Conservation (phyloP, 2,888 invertebrate genomes). For the Doris montereyensis region DNA sequence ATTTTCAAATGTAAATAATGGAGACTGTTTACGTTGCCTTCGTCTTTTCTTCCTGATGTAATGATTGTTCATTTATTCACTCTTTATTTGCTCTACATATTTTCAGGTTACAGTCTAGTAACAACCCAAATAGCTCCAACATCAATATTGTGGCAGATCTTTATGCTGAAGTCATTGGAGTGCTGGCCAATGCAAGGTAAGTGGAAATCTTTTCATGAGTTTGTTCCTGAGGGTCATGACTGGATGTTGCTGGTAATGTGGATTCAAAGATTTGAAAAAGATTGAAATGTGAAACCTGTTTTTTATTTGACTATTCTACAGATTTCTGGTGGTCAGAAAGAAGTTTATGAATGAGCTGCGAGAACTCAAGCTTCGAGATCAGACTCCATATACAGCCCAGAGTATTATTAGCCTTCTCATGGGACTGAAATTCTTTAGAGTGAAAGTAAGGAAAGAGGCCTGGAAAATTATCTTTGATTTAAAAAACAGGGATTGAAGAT, state of each 20-base stretch:
- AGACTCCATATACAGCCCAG: conserved; percentile 84
- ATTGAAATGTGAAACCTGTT: not conserved
- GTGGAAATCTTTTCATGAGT: no score
- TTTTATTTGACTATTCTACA: conserved; percentile 46
- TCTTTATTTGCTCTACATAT: not conserved
- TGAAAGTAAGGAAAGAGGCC: no score
- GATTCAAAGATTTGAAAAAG: not conserved
- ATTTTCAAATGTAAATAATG: not conserved
- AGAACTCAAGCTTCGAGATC: conserved; percentile 85
- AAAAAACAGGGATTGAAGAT: no score
- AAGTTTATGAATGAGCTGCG: conserved; percentile 93
- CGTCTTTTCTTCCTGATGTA: not conserved
- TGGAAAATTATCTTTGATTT: no score
- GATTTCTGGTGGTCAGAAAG: conserved; percentile 90
- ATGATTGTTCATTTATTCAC: not conserved
- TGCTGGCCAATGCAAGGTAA: conserved; percentile 88
- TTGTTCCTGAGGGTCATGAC: no score
- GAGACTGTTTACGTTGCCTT: not conserved
- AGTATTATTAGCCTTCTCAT: conserved; percentile 96
- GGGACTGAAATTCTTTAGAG: conserved; percentile 99
- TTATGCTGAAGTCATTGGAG: conserved; percentile 98
- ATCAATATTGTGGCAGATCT: conserved; percentile 97
- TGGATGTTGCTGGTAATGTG: no score
- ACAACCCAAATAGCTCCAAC: conserved; percentile 93
- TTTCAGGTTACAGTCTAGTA: conserved; percentile 82